phyloP scores from a whole-genome alignment of 1,140 invertebrate genomes.

The Brachionus manjavacas region DNA sequence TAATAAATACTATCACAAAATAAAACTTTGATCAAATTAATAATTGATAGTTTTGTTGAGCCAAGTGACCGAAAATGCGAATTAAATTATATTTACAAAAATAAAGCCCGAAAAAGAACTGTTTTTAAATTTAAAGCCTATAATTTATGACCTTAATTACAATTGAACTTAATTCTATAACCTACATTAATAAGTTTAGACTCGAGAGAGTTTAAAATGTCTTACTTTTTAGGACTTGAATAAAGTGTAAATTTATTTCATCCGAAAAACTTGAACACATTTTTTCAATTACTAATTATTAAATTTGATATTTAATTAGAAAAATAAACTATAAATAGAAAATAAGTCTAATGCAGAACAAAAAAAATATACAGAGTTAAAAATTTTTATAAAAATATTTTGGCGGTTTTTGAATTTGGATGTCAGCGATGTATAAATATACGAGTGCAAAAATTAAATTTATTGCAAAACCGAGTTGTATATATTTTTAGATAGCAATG shows the following conservation, averaged over 20 bases:
- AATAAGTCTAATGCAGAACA: background rate
- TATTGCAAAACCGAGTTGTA: background rate
- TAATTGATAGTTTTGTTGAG: background rate
- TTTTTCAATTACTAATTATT: background rate
- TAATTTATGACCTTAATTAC: background rate
- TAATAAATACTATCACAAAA: background rate
- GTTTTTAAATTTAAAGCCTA: background rate
- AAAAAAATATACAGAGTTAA: background rate
- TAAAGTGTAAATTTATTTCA: background rate
- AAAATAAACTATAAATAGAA: background rate
- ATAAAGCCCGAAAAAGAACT: background rate
- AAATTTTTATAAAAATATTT: background rate
- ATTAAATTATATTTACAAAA: background rate
- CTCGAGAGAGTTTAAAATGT: background rate
- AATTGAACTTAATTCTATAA: background rate
- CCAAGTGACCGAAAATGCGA: background rate
- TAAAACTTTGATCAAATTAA: background rate
- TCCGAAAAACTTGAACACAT: background rate
- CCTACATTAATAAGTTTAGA: background rate
- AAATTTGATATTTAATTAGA: background rate
- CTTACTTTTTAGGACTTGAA: background rate
- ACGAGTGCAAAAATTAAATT: background rate
- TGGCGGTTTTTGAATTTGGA: background rate
- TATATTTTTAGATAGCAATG: background rate
- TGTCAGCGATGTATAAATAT: background rate